Conservation (phyloP, 2,888 invertebrate species). For the Bellardia bayeri region DNA sequence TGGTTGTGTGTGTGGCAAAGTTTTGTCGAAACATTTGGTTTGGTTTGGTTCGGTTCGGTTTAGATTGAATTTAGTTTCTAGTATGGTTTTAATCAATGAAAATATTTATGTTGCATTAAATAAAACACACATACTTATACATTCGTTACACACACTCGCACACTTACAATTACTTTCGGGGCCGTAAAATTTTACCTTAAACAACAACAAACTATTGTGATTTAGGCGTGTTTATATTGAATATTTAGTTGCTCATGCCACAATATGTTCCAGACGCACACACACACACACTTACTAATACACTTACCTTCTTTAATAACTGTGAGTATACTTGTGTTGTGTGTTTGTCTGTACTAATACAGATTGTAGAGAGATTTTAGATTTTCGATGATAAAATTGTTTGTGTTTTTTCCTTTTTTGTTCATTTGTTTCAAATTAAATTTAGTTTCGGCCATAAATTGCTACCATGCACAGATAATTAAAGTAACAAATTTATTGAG, state of each 20-base stretch:
- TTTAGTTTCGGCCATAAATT: slow-evolving; percentile 71
- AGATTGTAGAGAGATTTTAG: slow-evolving; percentile 38
- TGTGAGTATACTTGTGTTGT: slow-evolving; percentile 12
- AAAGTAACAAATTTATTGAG: slow-evolving; percentile 72
- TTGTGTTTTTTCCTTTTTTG: slow-evolving; percentile 19
- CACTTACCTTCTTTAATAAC: not conserved
- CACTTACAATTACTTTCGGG: not conserved
- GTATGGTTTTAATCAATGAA: slow-evolving; percentile 67
- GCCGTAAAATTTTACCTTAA: slow-evolving; percentile 22
- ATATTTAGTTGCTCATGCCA: slow-evolving; percentile 39
- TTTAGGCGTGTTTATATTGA: slow-evolving; percentile 43
- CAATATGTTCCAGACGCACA: slow-evolving; percentile 25
- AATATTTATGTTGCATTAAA: slow-evolving; percentile 62
- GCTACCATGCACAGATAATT: slow-evolving; percentile 70
- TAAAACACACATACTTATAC: not conserved
- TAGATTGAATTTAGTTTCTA: slow-evolving; percentile 34
- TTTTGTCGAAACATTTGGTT: slow-evolving; percentile 45
- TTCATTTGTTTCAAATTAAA: slow-evolving; percentile 71
- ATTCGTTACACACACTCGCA: not conserved
- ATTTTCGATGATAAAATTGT: slow-evolving; percentile 54
- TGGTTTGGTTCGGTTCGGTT: slow-evolving; percentile 30
- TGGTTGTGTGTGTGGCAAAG: slow-evolving; percentile 8
- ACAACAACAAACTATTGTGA: slow-evolving; percentile 15
- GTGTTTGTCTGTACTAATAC: not conserved
- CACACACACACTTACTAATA: no score